Evolutionary conservation across 2,113 vertebrate genomes (phyloP), one percentile per base, ranked within the genome.

Genomic region (Tor tambroides): DNA sequence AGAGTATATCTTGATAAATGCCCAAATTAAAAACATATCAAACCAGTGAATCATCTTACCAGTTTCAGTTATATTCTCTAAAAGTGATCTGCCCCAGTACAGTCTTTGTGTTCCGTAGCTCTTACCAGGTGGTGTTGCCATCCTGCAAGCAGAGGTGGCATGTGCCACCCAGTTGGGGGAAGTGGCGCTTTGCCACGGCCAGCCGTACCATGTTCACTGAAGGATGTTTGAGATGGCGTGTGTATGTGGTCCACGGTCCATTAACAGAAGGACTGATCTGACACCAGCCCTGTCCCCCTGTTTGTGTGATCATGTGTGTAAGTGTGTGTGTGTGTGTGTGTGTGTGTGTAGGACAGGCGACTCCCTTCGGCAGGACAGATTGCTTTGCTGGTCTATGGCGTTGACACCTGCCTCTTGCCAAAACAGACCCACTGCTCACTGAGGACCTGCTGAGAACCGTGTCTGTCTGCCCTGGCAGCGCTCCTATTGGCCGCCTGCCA

Each of bases 391-490:
- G 80, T 87, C 49, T 41, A 21, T 51, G 85, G 85, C 14, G 54
- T 51, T 76, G 72, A 84, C 67, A 86, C 84, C 88, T 78, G 81
- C 46, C 85, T 49, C 41, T 78, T 83, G 83, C 35, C 26, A 59
- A 76, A 67, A 65, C 69, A 54, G 78, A 83, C 85, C 59, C 59
- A 75, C 63, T 77, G 86, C 85, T 80, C 65, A 69, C 87, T 84
- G 87, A 80, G 72, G 89, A 72, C 91, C 90, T 54, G 49, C 88
- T 61, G 90, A 38, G 84, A 89, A 86, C 89, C 88, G 89, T 94
- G 90, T 92, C 92, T 93, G 92, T 92, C 93, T 92, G 89, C 88
- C 75, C 90, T 94, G 94, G 93, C 94, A 93, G 30, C 43, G 51
- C 78, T 92, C 35, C 92, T 88, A 92, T 93, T 93, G 92, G 92